Percentiles rank a stretch among this genome's conserved stretches.
Evolutionary conservation across 2,797 vertebrate genomes (phyloP).

Genomic region (Amblyraja radiata): DNA sequence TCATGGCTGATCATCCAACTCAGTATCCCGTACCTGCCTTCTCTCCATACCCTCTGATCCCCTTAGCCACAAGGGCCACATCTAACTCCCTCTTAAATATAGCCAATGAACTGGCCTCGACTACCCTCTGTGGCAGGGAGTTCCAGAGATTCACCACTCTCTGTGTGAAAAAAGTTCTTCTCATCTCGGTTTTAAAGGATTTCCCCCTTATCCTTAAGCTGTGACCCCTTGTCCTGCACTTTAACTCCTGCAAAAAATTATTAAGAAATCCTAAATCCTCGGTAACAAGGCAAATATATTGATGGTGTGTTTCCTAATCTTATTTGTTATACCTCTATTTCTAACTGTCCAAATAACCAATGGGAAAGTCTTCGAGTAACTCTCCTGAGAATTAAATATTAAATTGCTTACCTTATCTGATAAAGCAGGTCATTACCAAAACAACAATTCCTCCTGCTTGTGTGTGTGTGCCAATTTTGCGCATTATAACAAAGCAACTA

Average conservation of each 20-base stretch:
- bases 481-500: neutral
- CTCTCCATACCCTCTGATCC: no score
- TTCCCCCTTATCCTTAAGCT: no score
- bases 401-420: neutral
- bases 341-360: neutral
- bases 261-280: neutral
- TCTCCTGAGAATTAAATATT: slow-evolving; percentile 17
- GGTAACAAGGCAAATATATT: neutral
- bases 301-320: neutral
- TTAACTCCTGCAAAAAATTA: neutral
- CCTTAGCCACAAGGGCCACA: no score
- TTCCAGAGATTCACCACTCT: no score
- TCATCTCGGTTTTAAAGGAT: no score
- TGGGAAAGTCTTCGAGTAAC: neutral
- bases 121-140: no score
- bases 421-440: neutral
- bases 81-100: no score
- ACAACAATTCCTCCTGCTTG: neutral
- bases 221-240: no score
- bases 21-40: no score
- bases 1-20: no score
- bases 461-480: neutral
- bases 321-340: neutral
- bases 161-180: no score
- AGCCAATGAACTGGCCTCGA: no score